A percentile compares a stretch with the other conserved stretches of the same genome.
Evolutionary conservation across 2,113 vertebrate genomes (phyloP).

Genomic region (Orycteropus afer): DNA sequence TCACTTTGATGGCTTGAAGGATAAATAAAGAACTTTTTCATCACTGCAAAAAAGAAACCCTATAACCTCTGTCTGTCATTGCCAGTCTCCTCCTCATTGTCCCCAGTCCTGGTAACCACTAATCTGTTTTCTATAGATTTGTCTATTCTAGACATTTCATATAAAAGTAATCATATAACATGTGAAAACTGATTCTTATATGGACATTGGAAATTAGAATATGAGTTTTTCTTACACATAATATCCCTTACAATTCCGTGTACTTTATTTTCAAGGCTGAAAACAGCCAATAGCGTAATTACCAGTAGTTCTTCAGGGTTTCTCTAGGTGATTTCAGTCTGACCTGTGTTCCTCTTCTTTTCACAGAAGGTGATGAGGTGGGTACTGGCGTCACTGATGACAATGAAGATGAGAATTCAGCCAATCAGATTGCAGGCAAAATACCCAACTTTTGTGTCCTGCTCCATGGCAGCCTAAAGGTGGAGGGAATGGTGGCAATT

Average conservation of each 20-base stretch:
- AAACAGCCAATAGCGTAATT: neutral
- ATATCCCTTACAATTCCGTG: neutral
- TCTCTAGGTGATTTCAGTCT: constrained; percentile 43
- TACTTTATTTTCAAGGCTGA: neutral
- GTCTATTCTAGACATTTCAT: constrained; percentile 12
- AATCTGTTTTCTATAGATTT: neutral
- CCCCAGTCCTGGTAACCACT: neutral
- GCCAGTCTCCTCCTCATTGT: neutral
- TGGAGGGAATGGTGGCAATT: constrained; percentile 99
- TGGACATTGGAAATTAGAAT: neutral
- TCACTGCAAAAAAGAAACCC: neutral
- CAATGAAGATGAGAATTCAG: constrained; percentile 95
- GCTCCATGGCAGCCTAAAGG: constrained; percentile 97
- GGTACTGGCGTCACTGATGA: constrained; percentile 96
- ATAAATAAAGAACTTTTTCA: neutral
- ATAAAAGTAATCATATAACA: neutral
- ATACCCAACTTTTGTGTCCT: constrained; percentile 99
- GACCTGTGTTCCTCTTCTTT: constrained; percentile 53
- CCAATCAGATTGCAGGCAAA: constrained; percentile 98
- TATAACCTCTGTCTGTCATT: neutral
- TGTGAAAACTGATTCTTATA: constrained; percentile 30
- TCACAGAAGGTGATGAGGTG: constrained; percentile 95
- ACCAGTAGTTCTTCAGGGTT: neutral
- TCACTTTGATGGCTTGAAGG: too few species aligned
- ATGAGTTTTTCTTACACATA: constrained; percentile 17